Percentiles rank a stretch among this genome's conserved stretches.
phyloP scores from a whole-genome alignment of 2,113 vertebrate species.

The Merops nubicus region DNA sequence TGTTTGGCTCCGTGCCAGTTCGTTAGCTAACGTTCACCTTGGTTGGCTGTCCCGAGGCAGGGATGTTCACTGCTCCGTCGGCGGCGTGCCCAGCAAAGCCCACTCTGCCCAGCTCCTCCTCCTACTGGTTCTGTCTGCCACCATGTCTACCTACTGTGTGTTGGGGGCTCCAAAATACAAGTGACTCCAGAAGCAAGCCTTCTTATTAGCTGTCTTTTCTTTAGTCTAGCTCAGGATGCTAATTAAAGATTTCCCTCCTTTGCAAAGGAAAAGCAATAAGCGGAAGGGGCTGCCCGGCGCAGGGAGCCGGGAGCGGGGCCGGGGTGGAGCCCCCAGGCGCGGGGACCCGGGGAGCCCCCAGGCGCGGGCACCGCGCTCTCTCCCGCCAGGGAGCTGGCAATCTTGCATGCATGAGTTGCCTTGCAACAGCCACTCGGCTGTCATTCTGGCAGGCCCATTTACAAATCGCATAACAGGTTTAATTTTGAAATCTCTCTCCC shows the following conservation, averaged over 20 bases:
- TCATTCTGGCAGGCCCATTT: conserved; percentile 44
- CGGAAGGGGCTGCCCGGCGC: accelerated
- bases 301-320: neutral
- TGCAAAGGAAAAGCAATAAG: neutral
- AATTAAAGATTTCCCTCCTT: neutral
- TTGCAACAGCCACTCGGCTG: conserved; percentile 19
- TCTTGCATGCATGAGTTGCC: conserved; percentile 11
- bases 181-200: neutral
- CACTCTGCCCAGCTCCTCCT: neutral
- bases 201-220: neutral
- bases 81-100: neutral
- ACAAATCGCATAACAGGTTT: conserved; percentile 13
- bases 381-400: conserved; percentile 42
- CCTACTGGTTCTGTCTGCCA: neutral
- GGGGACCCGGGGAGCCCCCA: neutral
- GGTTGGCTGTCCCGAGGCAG: neutral
- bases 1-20: neutral
- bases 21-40: neutral
- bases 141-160: accelerated
- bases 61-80: neutral
- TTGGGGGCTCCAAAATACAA: neutral
- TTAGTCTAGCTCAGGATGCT: neutral
- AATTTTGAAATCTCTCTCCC: conserved; percentile 39
- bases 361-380: neutral
- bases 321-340: neutral